A percentile compares a stretch with the other conserved stretches of the same genome.
phyloP scores from a whole-genome alignment of 2,797 vertebrate species.

The Alfaro cultratus region DNA sequence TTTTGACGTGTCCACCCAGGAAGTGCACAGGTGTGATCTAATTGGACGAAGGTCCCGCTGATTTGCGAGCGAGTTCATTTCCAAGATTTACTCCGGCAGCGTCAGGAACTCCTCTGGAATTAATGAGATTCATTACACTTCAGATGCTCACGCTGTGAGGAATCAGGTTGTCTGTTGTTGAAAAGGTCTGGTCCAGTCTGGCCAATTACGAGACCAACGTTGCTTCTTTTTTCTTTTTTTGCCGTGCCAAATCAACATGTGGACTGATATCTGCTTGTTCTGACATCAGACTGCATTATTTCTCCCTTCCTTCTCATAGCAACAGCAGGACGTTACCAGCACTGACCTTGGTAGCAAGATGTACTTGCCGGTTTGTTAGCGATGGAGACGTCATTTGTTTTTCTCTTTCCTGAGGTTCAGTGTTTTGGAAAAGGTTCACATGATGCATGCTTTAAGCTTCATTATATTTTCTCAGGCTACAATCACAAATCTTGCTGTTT shows the following conservation, averaged over 20 bases:
- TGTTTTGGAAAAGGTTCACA: neutral
- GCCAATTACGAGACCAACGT: neutral
- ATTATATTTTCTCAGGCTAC: neutral
- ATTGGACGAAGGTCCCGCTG: slow-evolving; percentile 1
- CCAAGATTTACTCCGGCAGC: neutral
- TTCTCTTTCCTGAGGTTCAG: neutral
- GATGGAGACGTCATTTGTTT: neutral
- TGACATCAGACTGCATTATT: neutral
- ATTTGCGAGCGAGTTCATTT: neutral
- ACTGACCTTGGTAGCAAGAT: neutral
- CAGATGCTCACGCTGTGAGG: neutral
- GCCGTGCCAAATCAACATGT: neutral
- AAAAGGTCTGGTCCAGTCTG: neutral
- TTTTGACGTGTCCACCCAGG: neutral
- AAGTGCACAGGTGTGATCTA: neutral
- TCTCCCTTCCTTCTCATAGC: neutral
- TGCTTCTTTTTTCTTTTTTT: neutral
- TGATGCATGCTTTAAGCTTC: neutral
- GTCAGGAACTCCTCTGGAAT: neutral
- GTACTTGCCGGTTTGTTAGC: neutral
- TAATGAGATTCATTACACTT: slow-evolving; percentile 6
- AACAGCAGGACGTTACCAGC: neutral
- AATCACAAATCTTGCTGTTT: neutral
- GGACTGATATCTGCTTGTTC: neutral
- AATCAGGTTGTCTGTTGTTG: slow-evolving; percentile 1